Evolutionary conservation across 37 sponge, comb jelly and placozoan species (phyloP).

Genomic region (Corticium candelabrum): DNA sequence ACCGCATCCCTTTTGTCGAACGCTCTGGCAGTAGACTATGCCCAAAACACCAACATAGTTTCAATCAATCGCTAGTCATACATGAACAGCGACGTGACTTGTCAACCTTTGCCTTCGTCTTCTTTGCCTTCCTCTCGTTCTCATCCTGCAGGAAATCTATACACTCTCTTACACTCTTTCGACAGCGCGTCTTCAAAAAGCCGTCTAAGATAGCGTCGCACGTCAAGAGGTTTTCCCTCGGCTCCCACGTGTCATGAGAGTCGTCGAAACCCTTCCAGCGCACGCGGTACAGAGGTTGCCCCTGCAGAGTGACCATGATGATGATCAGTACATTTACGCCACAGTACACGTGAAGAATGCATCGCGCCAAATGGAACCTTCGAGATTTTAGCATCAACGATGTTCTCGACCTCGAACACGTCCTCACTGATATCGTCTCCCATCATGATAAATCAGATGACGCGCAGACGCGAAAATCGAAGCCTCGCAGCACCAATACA

Average conservation of each 20-base stretch:
- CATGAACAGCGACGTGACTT: too few species aligned
- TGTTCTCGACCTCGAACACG: slow-evolving; percentile 2
- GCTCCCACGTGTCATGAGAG: slow-evolving; percentile 57
- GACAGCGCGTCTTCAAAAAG: background rate
- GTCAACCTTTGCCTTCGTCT: too few species aligned
- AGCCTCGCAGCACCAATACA: too few species aligned
- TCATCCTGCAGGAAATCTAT: too few species aligned
- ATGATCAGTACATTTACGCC: background rate
- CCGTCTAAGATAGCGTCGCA: slow-evolving; percentile 33
- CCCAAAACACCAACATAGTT: too few species aligned
- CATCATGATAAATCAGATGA: too few species aligned
- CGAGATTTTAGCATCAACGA: background rate
- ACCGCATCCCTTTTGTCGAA: too few species aligned
- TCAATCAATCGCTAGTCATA: too few species aligned
- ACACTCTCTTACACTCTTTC: background rate
- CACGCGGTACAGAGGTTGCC: slow-evolving; percentile 24
- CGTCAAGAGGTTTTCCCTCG: slow-evolving; percentile 27
- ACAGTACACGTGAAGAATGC: background rate
- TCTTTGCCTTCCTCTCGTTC: too few species aligned
- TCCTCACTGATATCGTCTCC: background rate
- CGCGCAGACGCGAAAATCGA: too few species aligned
- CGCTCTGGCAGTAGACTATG: too few species aligned
- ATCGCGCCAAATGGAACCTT: background rate
- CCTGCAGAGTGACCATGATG: slow-evolving; percentile 1
- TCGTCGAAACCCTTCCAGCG: slow-evolving; percentile 38